phyloP scores from a whole-genome alignment of 92 coral and sea anemone species.

The Heliopora coerulea region DNA sequence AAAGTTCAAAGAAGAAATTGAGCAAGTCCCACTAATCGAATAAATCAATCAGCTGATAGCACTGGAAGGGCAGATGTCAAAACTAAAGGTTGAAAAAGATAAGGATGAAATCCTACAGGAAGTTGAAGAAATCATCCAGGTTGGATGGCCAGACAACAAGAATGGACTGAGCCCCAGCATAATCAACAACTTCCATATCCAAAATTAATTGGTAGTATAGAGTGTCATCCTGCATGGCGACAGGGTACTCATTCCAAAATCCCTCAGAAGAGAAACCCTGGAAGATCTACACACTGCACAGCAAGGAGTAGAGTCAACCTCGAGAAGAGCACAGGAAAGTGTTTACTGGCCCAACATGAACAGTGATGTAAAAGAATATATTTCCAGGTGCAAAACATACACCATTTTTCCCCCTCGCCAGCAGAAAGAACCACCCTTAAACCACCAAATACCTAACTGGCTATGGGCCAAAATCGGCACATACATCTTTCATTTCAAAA shows the following conservation, averaged over 20 bases:
- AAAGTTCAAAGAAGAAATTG: constrained; percentile 7
- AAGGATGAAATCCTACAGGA: constrained; percentile 39
- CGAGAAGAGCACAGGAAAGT: constrained; percentile 25
- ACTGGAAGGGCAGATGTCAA: constrained; percentile 1
- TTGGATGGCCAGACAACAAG: constrained; percentile 40
- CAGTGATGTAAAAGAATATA: constrained; percentile 23
- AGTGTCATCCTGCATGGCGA: too few relatives aligned
- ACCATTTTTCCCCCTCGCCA: constrained; percentile 6
- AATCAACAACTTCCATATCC: neutral
- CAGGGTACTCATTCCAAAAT: too few relatives aligned
- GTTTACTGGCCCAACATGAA: constrained; percentile 48
- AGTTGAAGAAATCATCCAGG: constrained; percentile 2
- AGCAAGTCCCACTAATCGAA: constrained; percentile 4
- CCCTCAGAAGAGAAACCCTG: constrained; percentile 1
- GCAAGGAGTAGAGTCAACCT: constrained; percentile 41
- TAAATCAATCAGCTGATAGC: constrained; percentile 34
- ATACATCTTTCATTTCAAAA: constrained; percentile 43
- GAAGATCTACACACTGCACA: constrained; percentile 35
- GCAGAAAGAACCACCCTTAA: constrained; percentile 40
- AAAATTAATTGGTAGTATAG: too few relatives aligned
- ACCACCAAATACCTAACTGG: constrained; percentile 42
- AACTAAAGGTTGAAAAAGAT: constrained; percentile 1
- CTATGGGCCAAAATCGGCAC: constrained; percentile 44
- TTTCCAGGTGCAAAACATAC: constrained; percentile 43
- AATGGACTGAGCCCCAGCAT: constrained; percentile 3